Evolutionary conservation across 2,888 invertebrate species (phyloP), one percentile per base, ranked within the genome.

Genomic region (Xylota sylvarum): DNA sequence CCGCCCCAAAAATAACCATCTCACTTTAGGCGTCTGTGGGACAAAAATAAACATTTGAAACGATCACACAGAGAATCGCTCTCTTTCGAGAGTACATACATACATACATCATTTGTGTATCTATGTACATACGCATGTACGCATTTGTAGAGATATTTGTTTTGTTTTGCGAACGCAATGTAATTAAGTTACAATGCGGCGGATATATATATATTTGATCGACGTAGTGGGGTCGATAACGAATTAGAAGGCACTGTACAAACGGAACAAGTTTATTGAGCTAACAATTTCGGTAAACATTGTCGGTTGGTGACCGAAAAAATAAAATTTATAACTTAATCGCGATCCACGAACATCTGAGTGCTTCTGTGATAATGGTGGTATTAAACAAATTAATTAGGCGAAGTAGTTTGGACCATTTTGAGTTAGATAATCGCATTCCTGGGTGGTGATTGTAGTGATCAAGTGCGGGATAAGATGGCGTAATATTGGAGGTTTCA

Each of bases 41-140:
- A 37, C 40, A 23, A 79, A 72, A 79, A 79, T 79, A 79, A 79
- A 79, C 64, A 48, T 55, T 37, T 43, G 43, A 60, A 40, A 55
- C 50, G 19, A 10, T 17, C 10, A 35, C 30, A 14, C 9, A 43
- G 43, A 12, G 14, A 4, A n/a, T 30, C 7, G 12, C 17, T 35
- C 23, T 37, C 14, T 10, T n/a, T 27, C 14, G n/a, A 14, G 14
- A 14, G 6, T 5, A 43, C 5, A n/a, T 4, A n/a, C 14, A 19
- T 5, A 43, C 5, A n/a, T 4, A n/a, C 14, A 19, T 12, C 23
- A 40, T 37, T 6, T 55, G 19, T 48, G 46, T 72, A 72, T 72
- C 58, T 23, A 3, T 23, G 23, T 55, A 55, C 37, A 35, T 72
- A 72, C 60, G 48, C 3, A 3, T 23, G 23, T 55, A 55, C 37